Base-by-base conservation (phyloP, 2,888 invertebrate species). In the Clanis bilineata region DNA sequence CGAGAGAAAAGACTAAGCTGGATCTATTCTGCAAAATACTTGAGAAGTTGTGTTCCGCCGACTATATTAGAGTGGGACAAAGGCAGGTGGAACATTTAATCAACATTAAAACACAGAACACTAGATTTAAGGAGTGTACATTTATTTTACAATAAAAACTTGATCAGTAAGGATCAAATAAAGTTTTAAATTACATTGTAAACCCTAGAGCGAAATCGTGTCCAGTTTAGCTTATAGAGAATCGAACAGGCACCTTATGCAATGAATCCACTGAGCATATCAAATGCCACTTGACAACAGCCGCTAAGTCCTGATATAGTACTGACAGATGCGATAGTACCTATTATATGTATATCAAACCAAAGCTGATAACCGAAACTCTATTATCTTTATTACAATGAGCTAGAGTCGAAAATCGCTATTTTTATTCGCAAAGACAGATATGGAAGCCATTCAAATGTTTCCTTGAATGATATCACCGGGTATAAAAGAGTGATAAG, bases 391-490 rank as follows among this genome's bases (percentile, higher is more conserved):
- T 18, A 32, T 18, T 10, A 32, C 18, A 18, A 9, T 21, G 18
- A 1, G 18, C 10, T 18, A 51, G 51, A 21, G 32, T n/a, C 18
- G 51, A 51, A 10, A 32, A 32, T 51, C 28, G 51, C 10, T 28
- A n/a, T n/a, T 51, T 10, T 10, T 32, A 21, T 4, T 12, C 10
- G 1, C 51, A 51, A 18, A 10, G 51, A 32, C 28, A 18, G 18
- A 32, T 18, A 51, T 32, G 32, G 32, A 51, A 51, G 32, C 28
- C 32, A 51, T 51, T 51, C 51, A 51, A 51, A 51, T 32, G 18
- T 51, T 51, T 51, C 51, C 51, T 25, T 51, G 51, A 51, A 32
- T 51, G 51, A 51, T 51, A 51, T 51, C 51, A 51, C 15, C 28
- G 28, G 18, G 32, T 32, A 45, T 45, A 28, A 51, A 32, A 32